phyloP scores from a whole-genome alignment of 2,797 vertebrate species.

The Schizothorax lantsangensis region DNA sequence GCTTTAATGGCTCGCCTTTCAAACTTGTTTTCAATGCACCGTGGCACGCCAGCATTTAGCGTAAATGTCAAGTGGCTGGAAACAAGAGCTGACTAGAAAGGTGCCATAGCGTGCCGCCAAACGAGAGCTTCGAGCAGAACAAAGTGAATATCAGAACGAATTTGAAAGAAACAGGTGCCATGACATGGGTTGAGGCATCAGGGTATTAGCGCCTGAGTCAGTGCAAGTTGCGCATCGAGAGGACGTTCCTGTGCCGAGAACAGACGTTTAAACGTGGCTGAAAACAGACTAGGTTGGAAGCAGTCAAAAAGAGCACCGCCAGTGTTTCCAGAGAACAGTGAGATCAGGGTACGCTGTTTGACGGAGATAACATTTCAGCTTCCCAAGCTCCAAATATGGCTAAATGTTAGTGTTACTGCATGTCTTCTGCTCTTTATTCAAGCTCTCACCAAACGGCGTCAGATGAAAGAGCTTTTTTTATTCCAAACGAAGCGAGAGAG shows the following conservation, averaged over 20 bases:
- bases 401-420: conserved; percentile 38
- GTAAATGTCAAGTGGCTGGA: conserved; percentile 43
- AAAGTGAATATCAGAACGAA: conserved; percentile 25
- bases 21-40: conserved; percentile 40
- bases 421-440: conserved; percentile 25
- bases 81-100: conserved; percentile 46
- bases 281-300: conserved; percentile 27
- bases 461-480: conserved; percentile 26
- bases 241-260: conserved; percentile 6
- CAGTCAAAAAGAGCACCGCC: conserved; percentile 25
- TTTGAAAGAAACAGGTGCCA: conserved; percentile 44
- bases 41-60: conserved; percentile 36
- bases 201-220: conserved; percentile 14
- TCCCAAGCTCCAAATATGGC: conserved; percentile 42
- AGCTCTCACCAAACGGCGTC: conserved; percentile 13
- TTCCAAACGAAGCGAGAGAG: conserved; percentile 10
- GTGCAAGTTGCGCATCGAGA: background rate
- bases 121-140: conserved; percentile 32
- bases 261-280: conserved; percentile 1
- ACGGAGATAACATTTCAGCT: conserved; percentile 51
- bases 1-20: conserved; percentile 43
- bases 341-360: conserved; percentile 33
- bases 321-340: conserved; percentile 29
- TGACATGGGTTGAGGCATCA: conserved; percentile 10
- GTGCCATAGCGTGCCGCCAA: background rate